Evolutionary conservation across 2,113 vertebrate genomes (phyloP).

Genomic region (Pituophis catenifer): DNA sequence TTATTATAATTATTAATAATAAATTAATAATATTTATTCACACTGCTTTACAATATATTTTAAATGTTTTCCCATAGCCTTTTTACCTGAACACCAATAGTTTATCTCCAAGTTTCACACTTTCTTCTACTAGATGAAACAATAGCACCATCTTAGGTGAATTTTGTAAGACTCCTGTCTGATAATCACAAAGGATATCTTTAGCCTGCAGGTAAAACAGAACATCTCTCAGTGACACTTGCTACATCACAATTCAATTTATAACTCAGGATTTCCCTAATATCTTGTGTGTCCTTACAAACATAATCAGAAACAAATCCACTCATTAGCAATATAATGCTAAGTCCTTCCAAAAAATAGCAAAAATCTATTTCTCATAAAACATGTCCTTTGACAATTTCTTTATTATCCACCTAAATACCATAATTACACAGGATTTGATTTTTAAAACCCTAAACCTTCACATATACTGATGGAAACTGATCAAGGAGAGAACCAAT

Average conservation of each 20-base stretch:
- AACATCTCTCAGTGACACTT: background rate
- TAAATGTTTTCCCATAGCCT: background rate
- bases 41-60: background rate
- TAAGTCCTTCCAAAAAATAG: background rate
- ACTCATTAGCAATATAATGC: background rate
- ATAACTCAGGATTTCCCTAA: background rate
- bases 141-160: slow-evolving; percentile 97
- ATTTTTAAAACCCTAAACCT: background rate
- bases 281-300: background rate
- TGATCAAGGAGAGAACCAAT: background rate
- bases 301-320: background rate
- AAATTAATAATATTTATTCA: background rate
- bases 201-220: slow-evolving; percentile 80
- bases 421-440: background rate
- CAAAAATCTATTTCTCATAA: background rate
- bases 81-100: slow-evolving; percentile 94
- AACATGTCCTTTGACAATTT: background rate
- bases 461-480: background rate
- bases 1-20: too few relatives aligned
- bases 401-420: background rate
- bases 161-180: slow-evolving; percentile 88
- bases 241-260: background rate
- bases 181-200: slow-evolving; percentile 89
- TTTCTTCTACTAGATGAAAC: slow-evolving; percentile 96
- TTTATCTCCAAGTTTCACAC: slow-evolving; percentile 89